Evolutionary conservation across 2,888 invertebrate species (phyloP), one percentile per base, ranked within the genome.

Genomic region (Rotaria socialis): DNA sequence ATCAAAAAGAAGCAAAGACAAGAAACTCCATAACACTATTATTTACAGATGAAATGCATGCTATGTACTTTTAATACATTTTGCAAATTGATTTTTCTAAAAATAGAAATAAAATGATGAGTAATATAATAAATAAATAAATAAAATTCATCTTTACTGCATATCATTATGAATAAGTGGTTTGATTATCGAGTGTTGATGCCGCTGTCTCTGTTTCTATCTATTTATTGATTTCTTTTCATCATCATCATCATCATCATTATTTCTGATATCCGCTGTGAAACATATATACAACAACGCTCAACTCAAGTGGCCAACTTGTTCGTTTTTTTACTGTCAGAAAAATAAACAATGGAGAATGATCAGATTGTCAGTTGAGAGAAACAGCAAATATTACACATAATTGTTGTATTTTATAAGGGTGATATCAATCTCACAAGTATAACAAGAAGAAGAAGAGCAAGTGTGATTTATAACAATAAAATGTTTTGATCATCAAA

Each of bases 401-500:
- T 67, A 67, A 41, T 67, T 67, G 67, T 67, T 27, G 27, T 16
- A 67, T 67, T 67, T 35, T 27, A 27, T 35, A 67, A 16, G 67
- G 27, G 67, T 67, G 16, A 67, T 67, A 67, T 67, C 19, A 16
- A 67, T 41, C 35, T 67, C 67, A 67, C 27, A 56, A 56, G 56
- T 24, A 56, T 24, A 56, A 22, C 35, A 5, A 56, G 2, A 56
- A 56, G 56, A 67, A 67, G 67, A 67, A 67, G 67, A 35, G 35
- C 16, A 67, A 67, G 67, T 67, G 67, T 67, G 67, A 67, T 67
- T 67, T 67, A 67, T 67, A 67, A 67, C 67, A 35, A 67, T 67
- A 27, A 35, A 67, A 27, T 67, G 67, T 67, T 67, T 67, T 67
- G 67, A 67, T 67, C 35, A 67, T 67, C 67, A 67, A 67, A 67